These are phyloP conservation scores for Zapus hudsonius DNA, from an alignment of 2,113 vertebrate genomes.

Conservation along the genomic window DNA sequence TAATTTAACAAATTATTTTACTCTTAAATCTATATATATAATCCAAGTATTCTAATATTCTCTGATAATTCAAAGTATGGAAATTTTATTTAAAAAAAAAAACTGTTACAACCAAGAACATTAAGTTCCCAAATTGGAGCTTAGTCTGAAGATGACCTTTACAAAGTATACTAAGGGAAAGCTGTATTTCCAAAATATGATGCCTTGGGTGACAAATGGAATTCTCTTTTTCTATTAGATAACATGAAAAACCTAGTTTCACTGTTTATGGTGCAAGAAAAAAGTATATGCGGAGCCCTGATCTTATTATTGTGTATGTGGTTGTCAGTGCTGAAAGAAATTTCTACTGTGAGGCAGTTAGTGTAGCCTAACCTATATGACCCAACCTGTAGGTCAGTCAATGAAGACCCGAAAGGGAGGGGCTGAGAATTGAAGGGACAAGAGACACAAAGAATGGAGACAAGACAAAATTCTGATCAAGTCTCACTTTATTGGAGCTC, in stretches of 20 bases:
- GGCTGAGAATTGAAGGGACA: too few relatives aligned
- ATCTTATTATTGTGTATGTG: background rate
- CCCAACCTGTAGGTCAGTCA: too few relatives aligned
- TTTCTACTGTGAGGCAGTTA: background rate
- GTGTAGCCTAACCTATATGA: too few relatives aligned
- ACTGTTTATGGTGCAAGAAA: background rate
- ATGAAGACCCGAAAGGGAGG: too few relatives aligned
- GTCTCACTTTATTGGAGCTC: too few relatives aligned
- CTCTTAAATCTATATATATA: constrained; percentile 8
- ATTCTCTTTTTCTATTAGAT: background rate
- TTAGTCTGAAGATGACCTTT: background rate
- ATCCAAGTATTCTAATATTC: background rate
- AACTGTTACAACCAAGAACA: background rate
- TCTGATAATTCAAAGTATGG: constrained; percentile 4
- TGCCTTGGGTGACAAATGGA: background rate
- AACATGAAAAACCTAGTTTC: constrained; percentile 7
- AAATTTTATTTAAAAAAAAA: constrained; percentile 10
- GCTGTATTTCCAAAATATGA: background rate
- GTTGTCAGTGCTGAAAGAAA: background rate
- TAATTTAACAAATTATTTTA: constrained; percentile 22
- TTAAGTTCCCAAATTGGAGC: background rate
- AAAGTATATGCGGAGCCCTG: background rate
- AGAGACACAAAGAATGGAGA: too few relatives aligned
- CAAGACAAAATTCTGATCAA: too few relatives aligned
- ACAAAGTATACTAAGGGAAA: background rate